Evolutionary conservation across 2,113 vertebrate genomes (phyloP).

Genomic region (Formicarius rufipectus): DNA sequence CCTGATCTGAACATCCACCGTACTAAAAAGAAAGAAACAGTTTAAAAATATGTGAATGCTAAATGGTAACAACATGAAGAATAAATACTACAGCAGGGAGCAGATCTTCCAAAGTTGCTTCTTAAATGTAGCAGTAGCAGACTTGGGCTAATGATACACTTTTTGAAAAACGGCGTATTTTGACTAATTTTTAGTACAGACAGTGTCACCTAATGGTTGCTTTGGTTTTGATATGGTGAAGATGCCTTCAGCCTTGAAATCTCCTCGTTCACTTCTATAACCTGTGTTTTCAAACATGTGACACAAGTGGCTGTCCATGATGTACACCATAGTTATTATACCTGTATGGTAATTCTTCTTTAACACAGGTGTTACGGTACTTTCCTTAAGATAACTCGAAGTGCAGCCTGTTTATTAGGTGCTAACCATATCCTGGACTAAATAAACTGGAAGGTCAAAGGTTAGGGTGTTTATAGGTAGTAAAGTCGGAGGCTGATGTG

Average conservation of each 20-base stretch:
- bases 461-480: slow-evolving; percentile 68
- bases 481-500: slow-evolving; percentile 54
- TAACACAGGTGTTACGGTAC: neutral
- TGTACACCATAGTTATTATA: neutral
- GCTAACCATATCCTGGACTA: slow-evolving; percentile 67
- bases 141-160: neutral
- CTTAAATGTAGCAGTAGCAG: neutral
- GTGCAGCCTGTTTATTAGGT: slow-evolving; percentile 66
- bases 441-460: slow-evolving; percentile 63
- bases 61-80: accelerated
- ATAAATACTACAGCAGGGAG: neutral
- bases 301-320: neutral
- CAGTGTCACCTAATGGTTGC: neutral
- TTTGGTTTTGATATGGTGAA: neutral
- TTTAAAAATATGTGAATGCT: neutral
- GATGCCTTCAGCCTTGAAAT: neutral
- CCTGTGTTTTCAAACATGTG: neutral
- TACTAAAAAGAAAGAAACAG: neutral
- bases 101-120: neutral
- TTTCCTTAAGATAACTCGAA: slow-evolving; percentile 43
- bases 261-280: neutral
- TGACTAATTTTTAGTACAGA: neutral
- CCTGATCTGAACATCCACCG: neutral
- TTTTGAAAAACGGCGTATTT: neutral
- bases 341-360: neutral